phyloP scores from a whole-genome alignment of 2,888 invertebrate genomes.

The Idaea dimidiata region DNA sequence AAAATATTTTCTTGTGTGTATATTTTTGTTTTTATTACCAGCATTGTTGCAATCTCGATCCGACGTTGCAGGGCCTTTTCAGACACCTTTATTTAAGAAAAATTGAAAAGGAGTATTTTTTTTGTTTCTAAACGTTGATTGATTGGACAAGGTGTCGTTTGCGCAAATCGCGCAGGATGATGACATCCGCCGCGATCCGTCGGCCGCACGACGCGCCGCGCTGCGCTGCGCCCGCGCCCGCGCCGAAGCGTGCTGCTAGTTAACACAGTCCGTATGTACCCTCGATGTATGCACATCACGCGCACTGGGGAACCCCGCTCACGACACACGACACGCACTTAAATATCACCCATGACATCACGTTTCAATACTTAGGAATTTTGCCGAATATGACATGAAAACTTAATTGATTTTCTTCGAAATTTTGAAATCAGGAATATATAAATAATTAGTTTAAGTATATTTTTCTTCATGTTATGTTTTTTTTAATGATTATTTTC shows the following conservation, averaged over 20 bases:
- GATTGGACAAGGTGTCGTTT: neutral
- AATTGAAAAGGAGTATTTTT: neutral
- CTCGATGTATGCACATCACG: conserved; percentile 55
- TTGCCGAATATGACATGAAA: conserved; percentile 37
- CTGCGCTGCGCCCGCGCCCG: no score
- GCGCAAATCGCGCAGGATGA: conserved; percentile 4
- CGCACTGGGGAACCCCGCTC: conserved; percentile 57
- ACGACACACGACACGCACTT: conserved; percentile 53
- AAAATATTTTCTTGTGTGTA: no score
- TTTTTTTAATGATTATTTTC: no score
- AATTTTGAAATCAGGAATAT: neutral
- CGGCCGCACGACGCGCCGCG: conserved; percentile 8
- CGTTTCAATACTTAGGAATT: conserved; percentile 44
- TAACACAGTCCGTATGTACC: conserved; percentile 5
- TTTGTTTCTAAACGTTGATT: neutral
- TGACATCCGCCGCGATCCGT: conserved; percentile 49
- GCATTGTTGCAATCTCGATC: no score
- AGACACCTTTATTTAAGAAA: no score
- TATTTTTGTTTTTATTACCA: no score
- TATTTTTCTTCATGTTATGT: no score
- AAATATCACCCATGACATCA: conserved; percentile 63
- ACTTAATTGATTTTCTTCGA: conserved; percentile 21
- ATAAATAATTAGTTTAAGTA: no score
- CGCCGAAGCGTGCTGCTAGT: neutral
- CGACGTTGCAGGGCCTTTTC: no score